Base-by-base conservation (phyloP, 2,888 invertebrate species). In the Netelia melanura region DNA sequence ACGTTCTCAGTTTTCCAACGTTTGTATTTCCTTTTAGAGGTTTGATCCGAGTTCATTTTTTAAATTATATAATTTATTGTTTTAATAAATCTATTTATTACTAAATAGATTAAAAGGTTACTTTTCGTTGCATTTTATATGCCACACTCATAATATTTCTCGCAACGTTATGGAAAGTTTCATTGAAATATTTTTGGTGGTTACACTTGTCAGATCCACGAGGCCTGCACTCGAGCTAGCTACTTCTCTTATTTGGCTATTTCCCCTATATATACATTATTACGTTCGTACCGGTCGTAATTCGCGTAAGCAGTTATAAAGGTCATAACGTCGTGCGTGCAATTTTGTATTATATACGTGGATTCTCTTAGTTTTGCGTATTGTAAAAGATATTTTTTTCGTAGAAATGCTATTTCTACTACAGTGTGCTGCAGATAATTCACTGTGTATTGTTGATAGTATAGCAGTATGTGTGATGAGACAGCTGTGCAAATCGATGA, bases 1-100 rank as follows among this genome's bases (percentile, higher is more conserved):
- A 25, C 25, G 62, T 62, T 62, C 1, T 62, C 62, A 21, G 62
- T 23, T 25, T 62, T 23, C 62, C 62, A 62, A 62, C 62, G 14
- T 62, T 62, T 23, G 21, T 23, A 62, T 11, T 62, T 62, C 23
- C 23, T 62, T 62, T 62, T 62, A 14, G 62, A 21, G 52, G 52
- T 52, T 52, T 5, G 52, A 62, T 5, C 62, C 25, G 30, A 30
- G 23, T 62, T 25, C 62, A 62, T 62, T 25, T 23, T 23, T 2
- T 11, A 62, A 62, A 30, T 17, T 62, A 11, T 11, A 23, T 5
- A 62, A 62, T 62, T 30, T n/a, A n/a, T n/a, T 62, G 5, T 25
- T 62, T 3, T 25, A 23, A 25, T 25, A 62, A 25, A 62, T 62
- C 1, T 1, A 62, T 62, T 62, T 62, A 30, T 62, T 25, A 21